Base-by-base conservation (phyloP, 2,113 vertebrate genomes). In the Clarias gariepinus region DNA sequence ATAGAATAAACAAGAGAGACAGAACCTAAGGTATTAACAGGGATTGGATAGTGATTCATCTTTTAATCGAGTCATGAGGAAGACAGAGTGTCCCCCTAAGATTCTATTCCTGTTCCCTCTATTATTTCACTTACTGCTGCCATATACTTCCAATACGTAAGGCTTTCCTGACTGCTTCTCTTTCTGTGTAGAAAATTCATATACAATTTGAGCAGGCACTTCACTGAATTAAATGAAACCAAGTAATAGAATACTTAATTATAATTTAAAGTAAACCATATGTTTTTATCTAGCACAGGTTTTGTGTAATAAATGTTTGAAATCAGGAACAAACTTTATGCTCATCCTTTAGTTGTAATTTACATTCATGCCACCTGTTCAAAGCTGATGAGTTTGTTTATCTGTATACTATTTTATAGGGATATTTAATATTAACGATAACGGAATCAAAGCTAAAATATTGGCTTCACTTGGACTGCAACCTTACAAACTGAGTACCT, bases 1-100 rank as follows among this genome's bases (percentile, higher is more conserved):
- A 36, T 41, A 33, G 19, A 80, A 57, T n/a, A 73, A 77, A 76
- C 58, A 52, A 58, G 47, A 55, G 60, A 84, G 71, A 33, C 28
- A 61, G 58, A 84, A 81, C 77, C 12, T 84, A 25, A 61, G 47
- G 82, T 84, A 89, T 89, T 89, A 87, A 60, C 63, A 68, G 68
- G 57, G 85, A 85, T 85, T 87, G 82, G 28, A n/a, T n/a, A 74
- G 55, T 68, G 73, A 81, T 88, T 81, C 19, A 55, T 78, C 69
- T 47, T 61, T 85, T 25, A 84, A 82, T 68, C 15, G 76, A 88
- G 30, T 83, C 58, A 60, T 64, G 64, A 47, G 53, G 41, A 73
- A 55, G 52, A 64, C 30, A 7, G 60, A 79, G 28, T 52, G 82
- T 90, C 68, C 79, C 57, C 25, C 63, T 77, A 64, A 78, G 68